Base-by-base conservation (phyloP, 92 coral and sea anemone genomes). In the Isaurus tuberculatus region DNA sequence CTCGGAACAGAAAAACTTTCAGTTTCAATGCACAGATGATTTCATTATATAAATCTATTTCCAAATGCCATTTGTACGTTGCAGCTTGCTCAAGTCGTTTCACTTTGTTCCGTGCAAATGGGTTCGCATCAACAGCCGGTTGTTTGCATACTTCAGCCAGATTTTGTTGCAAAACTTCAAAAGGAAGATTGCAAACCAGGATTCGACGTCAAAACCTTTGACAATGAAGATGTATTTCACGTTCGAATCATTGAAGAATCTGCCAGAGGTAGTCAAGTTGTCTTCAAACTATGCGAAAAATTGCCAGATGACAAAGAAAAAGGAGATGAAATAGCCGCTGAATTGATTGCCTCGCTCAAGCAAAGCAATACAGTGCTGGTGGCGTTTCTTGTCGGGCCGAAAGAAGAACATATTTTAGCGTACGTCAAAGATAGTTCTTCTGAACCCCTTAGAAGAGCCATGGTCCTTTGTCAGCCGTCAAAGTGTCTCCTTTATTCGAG, bases 91-190 rank as follows among this genome's bases (percentile, higher is more conserved):
- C 1, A 27, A 73, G 26, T 40, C 11, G 10, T 11, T 31, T 5
- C 26, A 7, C 22, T 8, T 6, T 2, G 32, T 2, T 46, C 68
- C 20, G 23, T 27, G 65, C 57, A 0, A 40, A 55, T 83, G 74
- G 66, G 79, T 53, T 70, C 84, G 51, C 75, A 74, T 22, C 55
- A 49, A 0, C 80, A 88, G 15, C 86, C 81, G 25, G 94, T 93
- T 23, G 93, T 95, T 53, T 95, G 95, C 42, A 89, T 95, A 37
- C 84, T 91, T 13, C 98, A 95, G 85, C 95, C 98, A 43, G 91
- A 93, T 79, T 95, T 95, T 66, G 89, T 92, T 37, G 94, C 89
- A 65, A 75, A 85, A 29, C 87, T 95, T 3, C 88, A 85, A 79
- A 80, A 70, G 46, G 70, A 29, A 20, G 92, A 88, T 1, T 37